phyloP scores from a whole-genome alignment of 1,140 invertebrate genomes.

The Papilio glaucus region DNA sequence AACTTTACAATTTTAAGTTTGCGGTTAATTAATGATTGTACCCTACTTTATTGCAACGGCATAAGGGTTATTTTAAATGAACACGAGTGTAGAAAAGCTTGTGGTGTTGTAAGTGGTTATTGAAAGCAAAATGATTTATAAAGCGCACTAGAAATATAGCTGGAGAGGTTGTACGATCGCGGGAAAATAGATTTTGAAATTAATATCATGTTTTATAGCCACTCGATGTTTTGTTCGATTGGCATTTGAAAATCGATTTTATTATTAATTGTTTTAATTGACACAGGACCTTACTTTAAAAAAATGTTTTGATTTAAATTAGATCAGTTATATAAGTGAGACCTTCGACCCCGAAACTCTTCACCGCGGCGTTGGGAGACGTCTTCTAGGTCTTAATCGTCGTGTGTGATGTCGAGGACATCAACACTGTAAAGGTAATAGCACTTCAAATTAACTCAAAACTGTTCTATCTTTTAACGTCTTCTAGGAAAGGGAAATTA shows the following conservation, averaged over 20 bases:
- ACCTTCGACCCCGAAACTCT: too few species aligned
- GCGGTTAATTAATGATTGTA: neutral
- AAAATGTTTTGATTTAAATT: neutral
- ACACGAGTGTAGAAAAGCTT: conserved; percentile 25
- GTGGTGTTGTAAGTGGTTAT: conserved; percentile 67
- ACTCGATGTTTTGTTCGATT: conserved; percentile 41
- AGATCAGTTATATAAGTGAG: too few species aligned
- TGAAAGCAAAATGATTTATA: conserved; percentile 71
- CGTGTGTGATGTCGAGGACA: too few species aligned
- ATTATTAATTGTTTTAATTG: conserved; percentile 34
- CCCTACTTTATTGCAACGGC: conserved; percentile 30
- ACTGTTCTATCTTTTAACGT: too few species aligned
- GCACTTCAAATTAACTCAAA: too few species aligned
- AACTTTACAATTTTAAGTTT: conserved; percentile 42
- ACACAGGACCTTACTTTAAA: conserved; percentile 18
- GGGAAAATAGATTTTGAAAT: conserved; percentile 52
- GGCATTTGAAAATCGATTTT: conserved; percentile 43
- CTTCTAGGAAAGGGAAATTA: too few species aligned
- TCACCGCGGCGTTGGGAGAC: too few species aligned
- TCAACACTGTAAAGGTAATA: too few species aligned
- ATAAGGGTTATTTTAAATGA: conserved; percentile 44
- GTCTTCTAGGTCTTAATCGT: too few species aligned
- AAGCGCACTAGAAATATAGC: conserved; percentile 55
- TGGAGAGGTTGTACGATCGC: conserved; percentile 48
- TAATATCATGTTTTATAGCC: conserved; percentile 47